A percentile compares a stretch with the other conserved stretches of the same genome.
These are phyloP conservation scores for Pseudomyrmex pallidus DNA, from an alignment of 1,140 invertebrate genomes.

Conservation along the genomic window DNA sequence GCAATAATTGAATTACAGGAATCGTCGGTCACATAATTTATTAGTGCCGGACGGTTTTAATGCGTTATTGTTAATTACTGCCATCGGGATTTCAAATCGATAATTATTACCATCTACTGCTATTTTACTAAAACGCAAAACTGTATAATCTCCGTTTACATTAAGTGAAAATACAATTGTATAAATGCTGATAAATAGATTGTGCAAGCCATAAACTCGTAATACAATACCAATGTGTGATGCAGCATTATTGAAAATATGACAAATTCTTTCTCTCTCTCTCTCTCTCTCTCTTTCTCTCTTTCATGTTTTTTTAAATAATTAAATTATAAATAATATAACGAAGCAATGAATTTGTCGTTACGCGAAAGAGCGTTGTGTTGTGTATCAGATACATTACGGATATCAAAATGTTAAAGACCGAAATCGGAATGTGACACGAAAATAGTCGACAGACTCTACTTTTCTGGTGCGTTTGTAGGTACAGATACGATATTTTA, in stretches of 20 bases:
- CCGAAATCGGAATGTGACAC: not conserved
- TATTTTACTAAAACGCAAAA: constrained; percentile 15
- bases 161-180: constrained; percentile 27
- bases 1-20: constrained; percentile 46
- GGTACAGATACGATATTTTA: constrained; percentile 23
- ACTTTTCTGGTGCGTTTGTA: not conserved
- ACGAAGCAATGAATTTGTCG: too few relatives aligned
- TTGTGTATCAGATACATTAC: not conserved
- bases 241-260: not conserved
- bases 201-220: constrained; percentile 6
- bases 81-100: constrained; percentile 17
- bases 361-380: too few relatives aligned
- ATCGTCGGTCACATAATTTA: constrained; percentile 41
- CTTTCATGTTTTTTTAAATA: not conserved
- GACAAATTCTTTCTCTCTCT: too few relatives aligned
- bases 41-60: constrained; percentile 24
- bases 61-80: constrained; percentile 31
- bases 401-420: not conserved
- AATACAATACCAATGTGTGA: not conserved
- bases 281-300: too few relatives aligned
- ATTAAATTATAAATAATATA: not conserved
- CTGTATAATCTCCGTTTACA: constrained; percentile 17
- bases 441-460: not conserved
- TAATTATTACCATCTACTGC: constrained; percentile 12
- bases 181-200: constrained; percentile 31